These are phyloP conservation scores for Bombus impatiens DNA, from an alignment of 1,140 invertebrate species.

Conservation along the genomic window DNA sequence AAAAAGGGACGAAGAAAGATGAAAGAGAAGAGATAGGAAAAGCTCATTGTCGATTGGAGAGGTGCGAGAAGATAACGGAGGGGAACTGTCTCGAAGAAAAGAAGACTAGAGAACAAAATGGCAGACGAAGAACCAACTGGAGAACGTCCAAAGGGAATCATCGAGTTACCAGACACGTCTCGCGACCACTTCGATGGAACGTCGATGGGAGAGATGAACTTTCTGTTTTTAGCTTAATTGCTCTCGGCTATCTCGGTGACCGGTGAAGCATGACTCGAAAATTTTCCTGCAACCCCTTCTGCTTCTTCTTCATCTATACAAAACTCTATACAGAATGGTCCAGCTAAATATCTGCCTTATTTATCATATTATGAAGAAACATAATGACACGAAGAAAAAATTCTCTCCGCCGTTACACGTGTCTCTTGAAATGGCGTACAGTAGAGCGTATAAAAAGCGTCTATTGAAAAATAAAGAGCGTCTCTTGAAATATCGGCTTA, in stretches of 20 bases:
- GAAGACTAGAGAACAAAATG: not conserved
- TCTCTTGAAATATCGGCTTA: too few species aligned
- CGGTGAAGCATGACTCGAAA: slow-evolving; percentile 62
- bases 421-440: too few species aligned
- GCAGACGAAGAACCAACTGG: slow-evolving; percentile 1
- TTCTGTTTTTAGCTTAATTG: slow-evolving; percentile 51
- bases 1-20: not conserved
- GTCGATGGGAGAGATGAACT: slow-evolving; percentile 23
- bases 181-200: not conserved
- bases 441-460: too few species aligned
- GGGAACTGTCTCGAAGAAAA: not conserved
- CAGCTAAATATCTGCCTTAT: not conserved
- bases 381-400: too few species aligned
- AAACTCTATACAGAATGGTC: not conserved
- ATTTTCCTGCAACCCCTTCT: slow-evolving; percentile 49
- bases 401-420: too few species aligned
- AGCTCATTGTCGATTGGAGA: slow-evolving; percentile 76
- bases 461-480: too few species aligned
- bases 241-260: slow-evolving; percentile 47
- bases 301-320: slow-evolving; percentile 8
- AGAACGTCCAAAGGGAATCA: slow-evolving; percentile 33
- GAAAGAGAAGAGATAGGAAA: slow-evolving; percentile 22
- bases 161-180: slow-evolving; percentile 28
- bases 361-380: too few species aligned
- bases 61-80: slow-evolving; percentile 68